phyloP scores from a whole-genome alignment of 2,113 vertebrate species.

The Lontra canadensis region DNA sequence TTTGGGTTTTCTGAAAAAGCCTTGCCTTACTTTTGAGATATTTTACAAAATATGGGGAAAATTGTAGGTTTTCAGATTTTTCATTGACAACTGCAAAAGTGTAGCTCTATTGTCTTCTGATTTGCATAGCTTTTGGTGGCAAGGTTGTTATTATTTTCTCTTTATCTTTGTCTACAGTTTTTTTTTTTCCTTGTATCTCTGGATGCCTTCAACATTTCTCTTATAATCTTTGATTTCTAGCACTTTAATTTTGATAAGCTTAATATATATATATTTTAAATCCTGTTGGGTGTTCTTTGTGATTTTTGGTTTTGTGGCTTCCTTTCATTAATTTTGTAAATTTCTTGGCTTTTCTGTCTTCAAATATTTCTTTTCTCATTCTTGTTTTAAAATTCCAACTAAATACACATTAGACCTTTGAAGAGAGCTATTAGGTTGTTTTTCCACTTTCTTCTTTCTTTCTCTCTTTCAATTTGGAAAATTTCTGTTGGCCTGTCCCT shows the following conservation, averaged over 20 bases:
- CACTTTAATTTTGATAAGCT: not conserved
- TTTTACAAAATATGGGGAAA: not conserved
- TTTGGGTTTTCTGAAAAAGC: not conserved
- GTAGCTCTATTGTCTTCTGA: not conserved
- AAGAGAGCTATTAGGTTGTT: not conserved
- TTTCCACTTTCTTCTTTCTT: not conserved
- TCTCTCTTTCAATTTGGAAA: not conserved
- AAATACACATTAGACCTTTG: not conserved
- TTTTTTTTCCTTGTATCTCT: not conserved
- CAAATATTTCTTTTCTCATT: not conserved
- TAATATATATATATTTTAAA: not conserved
- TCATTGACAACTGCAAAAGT: not conserved
- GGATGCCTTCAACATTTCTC: not conserved
- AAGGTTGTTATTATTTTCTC: not conserved
- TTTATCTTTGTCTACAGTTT: not conserved
- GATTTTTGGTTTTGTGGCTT: not conserved
- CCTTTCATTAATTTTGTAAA: not conserved
- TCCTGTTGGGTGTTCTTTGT: not conserved
- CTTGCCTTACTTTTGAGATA: not conserved
- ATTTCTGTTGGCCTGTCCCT: not conserved
- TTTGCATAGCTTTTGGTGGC: not conserved
- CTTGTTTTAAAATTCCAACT: not conserved
- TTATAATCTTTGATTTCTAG: not conserved
- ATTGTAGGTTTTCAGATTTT: not conserved
- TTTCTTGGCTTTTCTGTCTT: accelerated